Evolutionary conservation across 2,888 invertebrate genomes (phyloP).

Genomic region (Linnaemya vulpina): DNA sequence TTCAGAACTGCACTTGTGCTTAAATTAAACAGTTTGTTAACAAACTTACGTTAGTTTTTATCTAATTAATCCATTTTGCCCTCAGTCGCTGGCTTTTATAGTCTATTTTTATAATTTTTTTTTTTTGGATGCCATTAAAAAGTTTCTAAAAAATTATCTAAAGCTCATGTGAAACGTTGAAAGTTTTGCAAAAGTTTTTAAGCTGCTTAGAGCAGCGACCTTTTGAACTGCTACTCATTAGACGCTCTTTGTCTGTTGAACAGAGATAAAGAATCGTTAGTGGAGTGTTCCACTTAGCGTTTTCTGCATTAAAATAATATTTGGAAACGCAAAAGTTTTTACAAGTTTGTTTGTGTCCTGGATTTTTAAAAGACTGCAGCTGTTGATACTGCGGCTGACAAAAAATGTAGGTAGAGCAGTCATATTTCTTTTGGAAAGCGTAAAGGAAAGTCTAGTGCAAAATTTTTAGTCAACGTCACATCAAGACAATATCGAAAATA

Average conservation of each 20-base stretch:
- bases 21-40: slow-evolving; percentile 23
- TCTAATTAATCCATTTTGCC: slow-evolving; percentile 48
- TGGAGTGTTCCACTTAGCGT: neutral
- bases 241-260: slow-evolving; percentile 55
- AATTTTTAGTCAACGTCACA: no score
- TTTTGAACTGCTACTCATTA: slow-evolving; percentile 41
- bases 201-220: slow-evolving; percentile 65
- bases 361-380: no score
- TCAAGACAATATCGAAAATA: no score
- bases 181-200: slow-evolving; percentile 51
- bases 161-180: slow-evolving; percentile 43
- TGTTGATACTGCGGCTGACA: no score
- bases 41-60: slow-evolving; percentile 42
- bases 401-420: no score
- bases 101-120: neutral
- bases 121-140: neutral
- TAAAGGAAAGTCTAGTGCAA: neutral
- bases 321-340: no score
- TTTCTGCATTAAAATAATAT: no score
- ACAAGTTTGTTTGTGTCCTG: no score
- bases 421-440: neutral
- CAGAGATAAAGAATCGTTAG: slow-evolving; percentile 45
- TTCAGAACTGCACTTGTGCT: slow-evolving; percentile 21
- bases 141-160: slow-evolving; percentile 27
- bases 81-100: neutral